Evolutionary conservation across 2,797 vertebrate species (phyloP).

Genomic region (Coilia nasus): DNA sequence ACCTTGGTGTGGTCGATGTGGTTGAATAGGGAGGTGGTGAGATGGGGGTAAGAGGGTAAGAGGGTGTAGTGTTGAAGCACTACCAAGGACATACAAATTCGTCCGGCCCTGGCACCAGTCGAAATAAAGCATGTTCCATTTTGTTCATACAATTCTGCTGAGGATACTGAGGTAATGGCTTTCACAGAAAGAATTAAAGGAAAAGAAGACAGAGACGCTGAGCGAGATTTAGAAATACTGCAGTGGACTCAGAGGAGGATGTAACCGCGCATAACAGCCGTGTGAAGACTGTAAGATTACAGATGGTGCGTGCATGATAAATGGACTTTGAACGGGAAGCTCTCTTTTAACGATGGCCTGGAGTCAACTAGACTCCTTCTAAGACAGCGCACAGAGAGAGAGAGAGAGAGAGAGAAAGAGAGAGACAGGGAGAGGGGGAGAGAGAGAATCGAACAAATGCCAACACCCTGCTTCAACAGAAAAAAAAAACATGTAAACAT

Average conservation of each 20-base stretch:
- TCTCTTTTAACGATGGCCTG: not conserved
- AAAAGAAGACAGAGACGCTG: not conserved
- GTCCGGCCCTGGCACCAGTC: not conserved
- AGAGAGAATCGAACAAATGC: not conserved
- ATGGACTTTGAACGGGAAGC: not conserved
- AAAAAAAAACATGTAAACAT: not conserved
- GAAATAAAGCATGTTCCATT: not conserved
- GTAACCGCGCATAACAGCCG: not conserved
- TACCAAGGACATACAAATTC: not conserved
- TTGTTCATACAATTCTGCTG: not conserved
- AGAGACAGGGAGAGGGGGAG: too few relatives aligned
- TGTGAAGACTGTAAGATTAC: not conserved
- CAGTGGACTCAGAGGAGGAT: not conserved
- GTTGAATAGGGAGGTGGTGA: not conserved
- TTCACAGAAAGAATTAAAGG: not conserved
- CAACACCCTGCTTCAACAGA: not conserved
- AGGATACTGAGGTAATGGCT: constrained; percentile 14
- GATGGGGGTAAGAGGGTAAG: not conserved
- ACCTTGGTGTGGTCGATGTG: not conserved
- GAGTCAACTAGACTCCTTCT: not conserved
- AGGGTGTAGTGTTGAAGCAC: not conserved
- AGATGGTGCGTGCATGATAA: not conserved
- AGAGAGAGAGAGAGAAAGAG: not conserved
- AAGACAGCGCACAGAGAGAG: not conserved
- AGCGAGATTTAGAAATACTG: not conserved